Evolutionary conservation across 2,797 vertebrate species (phyloP), one percentile per base, ranked within the genome.

Genomic region (Betta splendens): DNA sequence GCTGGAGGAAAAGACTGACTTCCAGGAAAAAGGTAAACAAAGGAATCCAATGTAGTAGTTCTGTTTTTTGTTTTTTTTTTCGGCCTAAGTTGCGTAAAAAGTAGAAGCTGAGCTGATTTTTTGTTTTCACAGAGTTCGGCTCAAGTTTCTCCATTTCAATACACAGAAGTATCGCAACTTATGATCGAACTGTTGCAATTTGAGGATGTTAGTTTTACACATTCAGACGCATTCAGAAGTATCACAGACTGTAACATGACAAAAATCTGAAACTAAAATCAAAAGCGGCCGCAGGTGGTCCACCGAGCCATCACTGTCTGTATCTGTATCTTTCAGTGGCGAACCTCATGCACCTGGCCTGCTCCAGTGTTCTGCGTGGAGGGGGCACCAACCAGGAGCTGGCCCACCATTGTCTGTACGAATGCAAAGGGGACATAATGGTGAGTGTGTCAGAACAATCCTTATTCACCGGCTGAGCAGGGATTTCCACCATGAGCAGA

Each of bases 321-420:
- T 55, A 17, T 36, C 7, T 40, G 3, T 64, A 5, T 49, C 26
- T 75, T 57, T 37, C 81, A 89, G 87, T 90, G 89, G 92, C 95
- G 69, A 91, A 93, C 79, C 92, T 99, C 64, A 92, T 98, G 89
- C 94, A 94, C 64, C 92, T 98, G 73, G 94, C 97, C 55, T 99
- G 97, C 78, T 99, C 98, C 75, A 98, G 95, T 66, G 94, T 94
- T 67, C 86, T 99, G 82, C 92, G 86, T 56, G 96, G 97, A 26
- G 97, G 91, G 48, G 98, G 98, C 73, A 98, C 96, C 77, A 99
- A 99, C 88, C 97, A 98, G 90, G 98, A 99, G 89, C 82, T 99
- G 63, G 94, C 94, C 0, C 86, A 95, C 81, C 98, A 99, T 75
- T 97, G 92, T 86, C 90, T 99, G 64, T 89, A 98, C 1, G 93